Conservation (phyloP, 2,888 invertebrate species). For the Drosophila fulvimacula region DNA sequence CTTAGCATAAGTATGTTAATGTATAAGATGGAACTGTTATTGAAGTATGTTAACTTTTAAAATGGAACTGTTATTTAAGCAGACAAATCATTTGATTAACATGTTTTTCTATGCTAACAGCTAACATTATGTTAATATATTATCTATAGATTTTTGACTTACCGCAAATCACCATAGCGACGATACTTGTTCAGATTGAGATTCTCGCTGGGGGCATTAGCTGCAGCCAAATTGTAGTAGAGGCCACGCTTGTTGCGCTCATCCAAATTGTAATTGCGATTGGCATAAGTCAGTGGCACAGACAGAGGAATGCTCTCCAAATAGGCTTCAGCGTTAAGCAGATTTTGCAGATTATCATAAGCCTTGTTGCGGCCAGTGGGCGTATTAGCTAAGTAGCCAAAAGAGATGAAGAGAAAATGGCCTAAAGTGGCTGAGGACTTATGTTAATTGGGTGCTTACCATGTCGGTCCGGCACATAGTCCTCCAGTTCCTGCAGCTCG, state of each 20-base stretch:
- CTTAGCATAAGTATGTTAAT: no score
- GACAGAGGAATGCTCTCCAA: constrained; percentile 82
- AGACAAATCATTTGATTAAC: no score
- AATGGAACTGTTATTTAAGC: no score
- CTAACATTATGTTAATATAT: background rate
- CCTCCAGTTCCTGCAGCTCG: constrained; percentile 83
- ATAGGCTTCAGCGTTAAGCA: constrained; percentile 83
- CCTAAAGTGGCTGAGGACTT: background rate
- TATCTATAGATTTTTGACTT: constrained; percentile 31
- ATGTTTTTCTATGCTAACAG: background rate
- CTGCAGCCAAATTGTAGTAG: constrained; percentile 61
- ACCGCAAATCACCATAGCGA: constrained; percentile 83
- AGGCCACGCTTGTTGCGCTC: constrained; percentile 83
- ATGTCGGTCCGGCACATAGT: constrained; percentile 79
- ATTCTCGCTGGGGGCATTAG: constrained; percentile 47
- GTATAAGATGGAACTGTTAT: no score
- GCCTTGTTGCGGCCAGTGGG: constrained; percentile 78
- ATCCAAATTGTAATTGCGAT: constrained; percentile 80
- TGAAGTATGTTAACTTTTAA: no score
- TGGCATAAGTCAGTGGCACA: constrained; percentile 80
- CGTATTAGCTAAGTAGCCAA: constrained; percentile 28
- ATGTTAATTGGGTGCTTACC: constrained; percentile 47
- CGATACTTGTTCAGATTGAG: constrained; percentile 76
- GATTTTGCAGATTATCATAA: constrained; percentile 84
- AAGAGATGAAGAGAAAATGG: background rate